A percentile compares a stretch with the other conserved stretches of the same genome.
phyloP scores from a whole-genome alignment of 2,888 invertebrate species.

The Agrenia bidenticulata region DNA sequence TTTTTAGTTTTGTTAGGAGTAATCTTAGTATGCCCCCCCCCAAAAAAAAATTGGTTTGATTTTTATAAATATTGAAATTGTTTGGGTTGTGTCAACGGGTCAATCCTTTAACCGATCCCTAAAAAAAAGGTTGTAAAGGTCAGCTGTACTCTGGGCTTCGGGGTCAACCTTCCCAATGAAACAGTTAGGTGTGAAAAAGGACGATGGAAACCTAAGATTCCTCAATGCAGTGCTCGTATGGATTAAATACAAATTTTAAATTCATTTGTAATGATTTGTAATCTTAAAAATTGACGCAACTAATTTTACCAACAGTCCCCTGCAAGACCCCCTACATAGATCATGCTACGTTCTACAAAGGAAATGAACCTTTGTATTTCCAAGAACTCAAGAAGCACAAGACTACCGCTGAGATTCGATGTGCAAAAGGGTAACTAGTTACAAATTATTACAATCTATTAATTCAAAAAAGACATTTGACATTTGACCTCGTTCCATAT shows the following conservation, averaged over 20 bases:
- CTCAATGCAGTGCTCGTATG: conserved; percentile 75
- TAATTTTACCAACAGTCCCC: conserved; percentile 47
- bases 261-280: too few relatives aligned
- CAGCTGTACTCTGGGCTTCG: conserved; percentile 75
- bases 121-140: conserved; percentile 73
- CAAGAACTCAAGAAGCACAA: conserved; percentile 64
- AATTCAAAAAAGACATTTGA: too few relatives aligned
- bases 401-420: conserved; percentile 53
- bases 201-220: conserved; percentile 79
- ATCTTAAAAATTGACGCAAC: too few relatives aligned
- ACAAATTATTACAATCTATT: too few relatives aligned
- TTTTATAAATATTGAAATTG: too few relatives aligned
- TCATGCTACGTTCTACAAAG: conserved; percentile 51
- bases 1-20: too few relatives aligned
- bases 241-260: neutral
- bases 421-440: conserved; percentile 27
- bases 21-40: too few relatives aligned
- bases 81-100: too few relatives aligned
- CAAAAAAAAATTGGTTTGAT: too few relatives aligned
- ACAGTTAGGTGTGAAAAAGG: conserved; percentile 61
- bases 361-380: conserved; percentile 54
- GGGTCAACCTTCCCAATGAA: conserved; percentile 72
- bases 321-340: conserved; percentile 48
- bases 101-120: too few relatives aligned
- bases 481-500: too few relatives aligned